Percentiles rank a stretch among this genome's conserved stretches.
phyloP scores from a whole-genome alignment of 2,113 vertebrate species.

The Bungarus multicinctus region DNA sequence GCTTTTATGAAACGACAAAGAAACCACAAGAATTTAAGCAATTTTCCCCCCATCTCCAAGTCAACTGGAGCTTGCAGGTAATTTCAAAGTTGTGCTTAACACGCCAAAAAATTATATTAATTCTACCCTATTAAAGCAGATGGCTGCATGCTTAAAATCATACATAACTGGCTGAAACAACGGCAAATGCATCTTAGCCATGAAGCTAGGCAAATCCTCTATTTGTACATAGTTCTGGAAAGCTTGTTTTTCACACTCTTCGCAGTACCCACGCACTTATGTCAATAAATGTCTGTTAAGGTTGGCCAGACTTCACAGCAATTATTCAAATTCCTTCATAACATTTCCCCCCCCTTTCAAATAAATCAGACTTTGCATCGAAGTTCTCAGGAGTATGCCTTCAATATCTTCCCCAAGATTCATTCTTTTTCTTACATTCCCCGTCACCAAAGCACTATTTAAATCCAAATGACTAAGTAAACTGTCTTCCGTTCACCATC shows the following conservation, averaged over 20 bases:
- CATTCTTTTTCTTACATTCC: slow-evolving; percentile 33
- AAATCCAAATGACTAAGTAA: slow-evolving; percentile 45
- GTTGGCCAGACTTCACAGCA: slow-evolving; percentile 45
- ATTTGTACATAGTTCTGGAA: slow-evolving; percentile 38
- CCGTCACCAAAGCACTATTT: slow-evolving; percentile 54
- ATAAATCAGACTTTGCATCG: slow-evolving; percentile 35
- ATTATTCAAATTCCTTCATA: slow-evolving; percentile 37
- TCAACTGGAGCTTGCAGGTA: slow-evolving; percentile 66
- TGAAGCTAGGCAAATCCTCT: slow-evolving; percentile 26
- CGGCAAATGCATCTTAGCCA: slow-evolving; percentile 37
- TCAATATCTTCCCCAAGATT: slow-evolving; percentile 41
- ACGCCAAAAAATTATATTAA: slow-evolving; percentile 35
- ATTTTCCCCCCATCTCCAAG: slow-evolving; percentile 54
- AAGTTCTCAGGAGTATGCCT: slow-evolving; percentile 26
- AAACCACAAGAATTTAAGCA: slow-evolving; percentile 73
- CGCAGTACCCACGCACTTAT: slow-evolving; percentile 17
- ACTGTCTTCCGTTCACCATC: slow-evolving; percentile 5
- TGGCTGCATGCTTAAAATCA: slow-evolving; percentile 43
- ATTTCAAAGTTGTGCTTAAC: slow-evolving; percentile 59
- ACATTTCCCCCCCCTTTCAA: slow-evolving; percentile 20
- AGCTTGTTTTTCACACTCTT: slow-evolving; percentile 46
- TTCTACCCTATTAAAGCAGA: slow-evolving; percentile 16
- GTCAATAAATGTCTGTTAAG: not conserved
- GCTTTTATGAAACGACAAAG: slow-evolving; percentile 73
- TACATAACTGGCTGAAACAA: slow-evolving; percentile 48